Percentiles rank a stretch among this genome's conserved stretches.
phyloP scores from a whole-genome alignment of 2,888 invertebrate species.

The Nephrocerus scutellatus region DNA sequence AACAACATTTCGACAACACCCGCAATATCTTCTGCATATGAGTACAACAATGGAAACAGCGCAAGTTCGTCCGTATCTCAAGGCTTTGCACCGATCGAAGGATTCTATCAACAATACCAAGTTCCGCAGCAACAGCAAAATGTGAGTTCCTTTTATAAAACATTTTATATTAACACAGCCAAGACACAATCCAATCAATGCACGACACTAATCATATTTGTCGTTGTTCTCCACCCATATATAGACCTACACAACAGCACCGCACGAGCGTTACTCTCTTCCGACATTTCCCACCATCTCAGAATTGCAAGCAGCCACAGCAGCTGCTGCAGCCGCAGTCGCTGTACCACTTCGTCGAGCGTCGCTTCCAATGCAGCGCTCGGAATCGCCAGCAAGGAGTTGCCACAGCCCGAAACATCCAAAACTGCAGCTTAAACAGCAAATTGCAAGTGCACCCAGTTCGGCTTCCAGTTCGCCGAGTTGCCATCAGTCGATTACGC shows the following conservation, averaged over 20 bases:
- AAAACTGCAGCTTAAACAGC: conserved; percentile 49
- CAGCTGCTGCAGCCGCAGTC: conserved; percentile 19
- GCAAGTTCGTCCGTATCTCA: conserved; percentile 49
- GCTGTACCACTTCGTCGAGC: conserved; percentile 62
- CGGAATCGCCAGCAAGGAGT: conserved; percentile 66
- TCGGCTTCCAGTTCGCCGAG: conserved; percentile 52
- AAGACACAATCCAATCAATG: background rate
- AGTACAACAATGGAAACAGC: conserved; percentile 37
- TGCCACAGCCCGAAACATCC: conserved; percentile 38
- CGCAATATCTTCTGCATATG: conserved; percentile 42
- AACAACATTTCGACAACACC: conserved; percentile 38
- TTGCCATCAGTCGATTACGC: conserved; percentile 24
- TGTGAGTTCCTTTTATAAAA: conserved; percentile 30
- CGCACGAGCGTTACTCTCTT: conserved; percentile 62
- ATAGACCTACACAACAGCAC: conserved; percentile 43
- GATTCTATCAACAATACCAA: conserved; percentile 32
- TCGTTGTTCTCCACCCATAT: conserved; percentile 6
- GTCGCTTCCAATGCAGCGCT: conserved; percentile 70
- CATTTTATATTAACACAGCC: background rate
- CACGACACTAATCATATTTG: background rate
- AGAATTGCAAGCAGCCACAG: conserved; percentile 58
- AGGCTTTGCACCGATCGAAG: conserved; percentile 37
- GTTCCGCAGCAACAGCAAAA: conserved; percentile 33
- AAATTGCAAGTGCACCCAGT: conserved; percentile 57
- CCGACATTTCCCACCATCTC: conserved; percentile 64